Evolutionary conservation across 2,888 invertebrate species (phyloP).

Genomic region (Oconnorella tubifera): DNA sequence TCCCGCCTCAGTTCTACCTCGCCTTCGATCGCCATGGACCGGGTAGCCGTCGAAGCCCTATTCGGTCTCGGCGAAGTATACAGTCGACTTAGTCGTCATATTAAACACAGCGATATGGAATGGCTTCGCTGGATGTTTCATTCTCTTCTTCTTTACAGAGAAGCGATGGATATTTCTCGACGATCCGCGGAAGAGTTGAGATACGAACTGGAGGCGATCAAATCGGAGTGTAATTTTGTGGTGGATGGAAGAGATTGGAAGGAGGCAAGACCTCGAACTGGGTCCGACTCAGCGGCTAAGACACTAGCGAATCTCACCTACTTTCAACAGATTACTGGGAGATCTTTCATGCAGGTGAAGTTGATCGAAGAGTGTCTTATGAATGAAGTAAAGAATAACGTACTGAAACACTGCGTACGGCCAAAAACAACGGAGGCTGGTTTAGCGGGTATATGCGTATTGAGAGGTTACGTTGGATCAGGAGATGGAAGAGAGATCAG

Average conservation of each 20-base stretch:
- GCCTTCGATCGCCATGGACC: not conserved
- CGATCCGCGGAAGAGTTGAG: not conserved
- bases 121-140: constrained; percentile 18
- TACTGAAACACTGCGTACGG: not conserved
- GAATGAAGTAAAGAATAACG: not conserved
- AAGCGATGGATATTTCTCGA: not conserved
- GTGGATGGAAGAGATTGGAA: not conserved
- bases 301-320: not conserved
- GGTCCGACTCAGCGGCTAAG: no score
- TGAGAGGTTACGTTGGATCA: not conserved
- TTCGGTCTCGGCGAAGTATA: constrained; percentile 28
- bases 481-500: not conserved
- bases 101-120: constrained; percentile 19
- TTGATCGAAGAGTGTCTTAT: not conserved
- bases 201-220: not conserved
- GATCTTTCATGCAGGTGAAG: constrained; percentile 2
- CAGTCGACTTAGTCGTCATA: constrained; percentile 18
- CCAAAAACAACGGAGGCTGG: not conserved
- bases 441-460: not conserved
- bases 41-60: constrained; percentile 10
- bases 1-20: constrained; percentile 1
- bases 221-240: no score
- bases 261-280: no score
- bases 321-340: not conserved
- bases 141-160: constrained; percentile 5